phyloP scores from a whole-genome alignment of 1,140 invertebrate genomes.

The Penaeus indicus region DNA sequence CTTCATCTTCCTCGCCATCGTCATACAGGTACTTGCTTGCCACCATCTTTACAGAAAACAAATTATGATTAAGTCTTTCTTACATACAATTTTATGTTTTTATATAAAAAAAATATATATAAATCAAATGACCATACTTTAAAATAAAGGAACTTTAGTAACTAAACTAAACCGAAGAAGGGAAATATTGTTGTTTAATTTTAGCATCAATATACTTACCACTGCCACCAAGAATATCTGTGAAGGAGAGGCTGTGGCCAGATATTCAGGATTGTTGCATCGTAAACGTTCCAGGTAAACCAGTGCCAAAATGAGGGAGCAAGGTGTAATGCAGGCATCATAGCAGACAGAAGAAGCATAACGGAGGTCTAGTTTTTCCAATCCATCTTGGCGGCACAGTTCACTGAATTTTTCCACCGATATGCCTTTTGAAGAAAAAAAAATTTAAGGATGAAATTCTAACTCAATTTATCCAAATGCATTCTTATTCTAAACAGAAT shows the following conservation, averaged over 20 bases:
- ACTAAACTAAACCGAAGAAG: neutral
- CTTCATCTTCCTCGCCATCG: constrained; percentile 89
- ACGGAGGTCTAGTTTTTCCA: constrained; percentile 84
- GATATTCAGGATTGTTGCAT: constrained; percentile 84
- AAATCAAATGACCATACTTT: neutral
- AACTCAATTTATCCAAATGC: neutral
- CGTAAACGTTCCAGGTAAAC: constrained; percentile 90
- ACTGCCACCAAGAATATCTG: constrained; percentile 93
- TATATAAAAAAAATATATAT: too few relatives aligned
- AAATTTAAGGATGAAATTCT: constrained; percentile 47
- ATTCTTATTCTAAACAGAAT: neutral
- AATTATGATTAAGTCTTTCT: constrained; percentile 21
- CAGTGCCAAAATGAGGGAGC: constrained; percentile 84
- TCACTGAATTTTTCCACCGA: constrained; percentile 86
- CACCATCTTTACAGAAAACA: constrained; percentile 82
- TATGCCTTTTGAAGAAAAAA: constrained; percentile 76
- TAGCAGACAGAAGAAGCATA: constrained; percentile 83
- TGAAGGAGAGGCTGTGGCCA: constrained; percentile 84
- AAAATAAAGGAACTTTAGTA: neutral
- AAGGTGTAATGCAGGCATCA: constrained; percentile 87
- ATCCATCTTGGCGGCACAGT: constrained; percentile 77
- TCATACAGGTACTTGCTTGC: constrained; percentile 95
- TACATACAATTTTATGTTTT: too few relatives aligned
- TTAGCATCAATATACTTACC: constrained; percentile 74
- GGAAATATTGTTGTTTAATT: neutral